A percentile compares a stretch with the other conserved stretches of the same genome.
Evolutionary conservation across 2,797 vertebrate species (phyloP).

Genomic region (Spondyliosoma cantharus): DNA sequence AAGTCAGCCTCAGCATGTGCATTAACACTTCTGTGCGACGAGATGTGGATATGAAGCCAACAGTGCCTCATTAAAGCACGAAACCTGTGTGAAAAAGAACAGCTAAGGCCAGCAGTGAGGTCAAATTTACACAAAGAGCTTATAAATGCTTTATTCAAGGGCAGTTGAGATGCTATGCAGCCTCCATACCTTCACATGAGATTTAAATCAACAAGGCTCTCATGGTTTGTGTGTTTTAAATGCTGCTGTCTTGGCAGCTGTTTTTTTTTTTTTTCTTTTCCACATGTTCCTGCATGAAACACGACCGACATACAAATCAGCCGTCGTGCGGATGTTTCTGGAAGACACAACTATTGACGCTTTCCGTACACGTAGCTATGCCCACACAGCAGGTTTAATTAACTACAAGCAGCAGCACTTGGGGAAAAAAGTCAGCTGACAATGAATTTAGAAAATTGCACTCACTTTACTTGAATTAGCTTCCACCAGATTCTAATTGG

Average conservation of each 20-base stretch:
- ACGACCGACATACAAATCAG: slow-evolving; percentile 20
- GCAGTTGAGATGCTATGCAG: slow-evolving; percentile 10
- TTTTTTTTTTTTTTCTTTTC: background rate
- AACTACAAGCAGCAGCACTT: background rate
- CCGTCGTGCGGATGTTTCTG: background rate
- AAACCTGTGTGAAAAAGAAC: slow-evolving; percentile 21
- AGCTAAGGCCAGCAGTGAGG: slow-evolving; percentile 27
- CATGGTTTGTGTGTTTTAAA: slow-evolving; percentile 27
- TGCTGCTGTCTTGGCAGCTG: slow-evolving; percentile 7
- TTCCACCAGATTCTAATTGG: slow-evolving; percentile 30
- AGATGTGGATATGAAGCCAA: slow-evolving; percentile 12
- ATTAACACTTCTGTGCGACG: background rate
- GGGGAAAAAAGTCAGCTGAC: slow-evolving; percentile 4
- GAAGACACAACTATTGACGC: background rate
- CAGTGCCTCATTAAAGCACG: slow-evolving; percentile 25
- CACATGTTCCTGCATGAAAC: slow-evolving; percentile 11
- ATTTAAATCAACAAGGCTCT: slow-evolving; percentile 31
- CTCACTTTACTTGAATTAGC: slow-evolving; percentile 31
- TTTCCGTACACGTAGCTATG: slow-evolving; percentile 2
- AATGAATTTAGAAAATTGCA: slow-evolving; percentile 18
- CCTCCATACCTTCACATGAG: slow-evolving; percentile 18
- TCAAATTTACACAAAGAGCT: slow-evolving; percentile 18
- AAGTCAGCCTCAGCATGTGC: slow-evolving; percentile 1
- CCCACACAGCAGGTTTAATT: slow-evolving; percentile 16
- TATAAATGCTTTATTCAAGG: slow-evolving; percentile 16